A percentile compares a stretch with the other conserved stretches of the same genome.
phyloP scores from a whole-genome alignment of 2,888 invertebrate species.

The Branchellion lobata region DNA sequence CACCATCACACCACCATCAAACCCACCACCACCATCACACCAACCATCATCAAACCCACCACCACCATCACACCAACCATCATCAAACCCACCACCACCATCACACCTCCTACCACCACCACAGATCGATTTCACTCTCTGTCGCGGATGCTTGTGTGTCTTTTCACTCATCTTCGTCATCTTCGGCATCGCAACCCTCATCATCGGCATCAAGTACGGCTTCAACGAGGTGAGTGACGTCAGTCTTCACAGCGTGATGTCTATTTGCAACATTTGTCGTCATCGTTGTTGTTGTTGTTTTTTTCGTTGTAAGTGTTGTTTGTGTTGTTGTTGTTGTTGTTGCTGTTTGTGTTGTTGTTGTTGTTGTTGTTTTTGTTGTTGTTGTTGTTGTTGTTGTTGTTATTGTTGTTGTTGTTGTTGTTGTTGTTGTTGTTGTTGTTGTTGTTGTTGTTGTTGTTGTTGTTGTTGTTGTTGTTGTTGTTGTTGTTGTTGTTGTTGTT shows the following conservation, averaged over 20 bases:
- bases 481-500: not conserved
- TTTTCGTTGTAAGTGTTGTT: too few relatives aligned
- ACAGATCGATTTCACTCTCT: slow-evolving; percentile 67
- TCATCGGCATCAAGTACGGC: slow-evolving; percentile 55
- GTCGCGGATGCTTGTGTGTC: slow-evolving; percentile 65
- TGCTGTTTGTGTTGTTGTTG: too few relatives aligned
- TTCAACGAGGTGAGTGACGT: slow-evolving; percentile 46
- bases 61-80: too few relatives aligned
- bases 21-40: too few relatives aligned
- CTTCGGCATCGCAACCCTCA: slow-evolving; percentile 64
- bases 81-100: too few relatives aligned
- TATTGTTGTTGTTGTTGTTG: not conserved
- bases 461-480: not conserved
- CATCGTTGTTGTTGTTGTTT: too few relatives aligned
- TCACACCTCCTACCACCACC: slow-evolving; percentile 27
- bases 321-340: too few relatives aligned
- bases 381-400: not conserved
- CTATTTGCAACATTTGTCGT: too few relatives aligned
- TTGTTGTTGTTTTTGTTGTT: too few relatives aligned
- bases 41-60: too few relatives aligned
- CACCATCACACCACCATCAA: too few relatives aligned
- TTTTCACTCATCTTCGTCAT: slow-evolving; percentile 65
- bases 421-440: not conserved
- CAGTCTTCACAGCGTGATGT: too few relatives aligned
- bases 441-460: not conserved